Evolutionary conservation across 64 coral and sea anemone genomes (phyloP).

Genomic region (Montipora foliosa): DNA sequence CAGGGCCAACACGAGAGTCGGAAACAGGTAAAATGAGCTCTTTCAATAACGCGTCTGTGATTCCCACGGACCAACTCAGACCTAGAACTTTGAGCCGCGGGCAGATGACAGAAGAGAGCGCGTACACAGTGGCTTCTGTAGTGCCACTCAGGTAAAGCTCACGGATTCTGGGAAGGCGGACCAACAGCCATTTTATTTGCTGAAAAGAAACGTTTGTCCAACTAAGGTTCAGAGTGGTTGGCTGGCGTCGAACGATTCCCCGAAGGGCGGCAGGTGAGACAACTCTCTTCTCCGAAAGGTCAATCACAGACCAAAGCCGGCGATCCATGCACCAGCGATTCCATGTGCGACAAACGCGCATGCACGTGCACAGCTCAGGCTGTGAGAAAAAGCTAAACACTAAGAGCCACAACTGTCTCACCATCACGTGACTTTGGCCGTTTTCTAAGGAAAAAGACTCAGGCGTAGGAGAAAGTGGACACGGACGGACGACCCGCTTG

Average conservation of each 20-base stretch:
- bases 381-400: slow-evolving; percentile 82
- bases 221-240: slow-evolving; percentile 80
- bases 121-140: slow-evolving; percentile 88
- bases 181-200: slow-evolving; percentile 90
- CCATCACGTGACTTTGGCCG: slow-evolving; percentile 72
- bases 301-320: slow-evolving; percentile 81
- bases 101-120: slow-evolving; percentile 80
- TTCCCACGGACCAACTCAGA: slow-evolving; percentile 92
- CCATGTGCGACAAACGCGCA: slow-evolving; percentile 97
- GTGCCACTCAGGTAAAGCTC: slow-evolving; percentile 84
- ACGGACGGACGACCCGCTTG: slow-evolving; percentile 84
- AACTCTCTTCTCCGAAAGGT: slow-evolving; percentile 72
- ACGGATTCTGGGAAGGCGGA: slow-evolving; percentile 80
- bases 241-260: slow-evolving; percentile 95
- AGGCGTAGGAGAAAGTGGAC: slow-evolving; percentile 75
- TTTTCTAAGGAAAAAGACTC: slow-evolving; percentile 69
- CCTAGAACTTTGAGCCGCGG: slow-evolving; percentile 85
- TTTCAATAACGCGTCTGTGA: slow-evolving; percentile 79
- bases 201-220: slow-evolving; percentile 95
- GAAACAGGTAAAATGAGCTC: slow-evolving; percentile 83
- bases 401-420: slow-evolving; percentile 73
- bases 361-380: slow-evolving; percentile 84
- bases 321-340: slow-evolving; percentile 97
- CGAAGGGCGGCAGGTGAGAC: slow-evolving; percentile 64
- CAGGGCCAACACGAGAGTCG: slow-evolving; percentile 67